Evolutionary conservation across 2,888 invertebrate species (phyloP).

Genomic region (Microctonus brassicae): DNA sequence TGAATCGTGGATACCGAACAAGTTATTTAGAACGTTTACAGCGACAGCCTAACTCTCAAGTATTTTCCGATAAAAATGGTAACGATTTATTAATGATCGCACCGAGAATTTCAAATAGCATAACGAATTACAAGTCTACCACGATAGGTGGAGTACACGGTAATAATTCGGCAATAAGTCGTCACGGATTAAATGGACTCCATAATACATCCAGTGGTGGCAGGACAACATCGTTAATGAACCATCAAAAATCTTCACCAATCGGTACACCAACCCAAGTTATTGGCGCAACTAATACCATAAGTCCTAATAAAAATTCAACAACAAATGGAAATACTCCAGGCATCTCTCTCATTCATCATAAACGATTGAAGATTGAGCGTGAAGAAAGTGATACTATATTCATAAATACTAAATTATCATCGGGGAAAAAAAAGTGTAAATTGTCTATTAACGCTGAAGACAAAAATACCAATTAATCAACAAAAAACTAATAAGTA

Average conservation of each 20-base stretch:
- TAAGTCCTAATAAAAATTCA: neutral
- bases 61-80: slow-evolving; percentile 75
- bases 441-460: neutral
- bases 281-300: neutral
- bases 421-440: neutral
- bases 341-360: neutral
- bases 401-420: neutral
- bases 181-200: neutral
- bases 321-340: neutral
- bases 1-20: slow-evolving; percentile 11
- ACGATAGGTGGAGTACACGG: neutral
- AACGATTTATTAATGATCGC: slow-evolving; percentile 80
- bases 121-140: neutral
- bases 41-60: slow-evolving; percentile 27
- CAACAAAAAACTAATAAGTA: too few species aligned
- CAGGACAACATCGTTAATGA: neutral
- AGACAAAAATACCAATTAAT: slow-evolving; percentile 5
- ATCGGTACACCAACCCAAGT: neutral
- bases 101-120: slow-evolving; percentile 59
- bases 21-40: slow-evolving; percentile 37
- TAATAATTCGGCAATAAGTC: neutral
- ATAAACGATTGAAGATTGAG: slow-evolving; percentile 7
- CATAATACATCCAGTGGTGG: neutral
- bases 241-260: neutral
- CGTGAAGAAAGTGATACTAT: neutral